These are phyloP conservation scores for Phrynocephalus versicolor DNA, from an alignment of 2,113 vertebrate genomes.

Conservation along the genomic window DNA sequence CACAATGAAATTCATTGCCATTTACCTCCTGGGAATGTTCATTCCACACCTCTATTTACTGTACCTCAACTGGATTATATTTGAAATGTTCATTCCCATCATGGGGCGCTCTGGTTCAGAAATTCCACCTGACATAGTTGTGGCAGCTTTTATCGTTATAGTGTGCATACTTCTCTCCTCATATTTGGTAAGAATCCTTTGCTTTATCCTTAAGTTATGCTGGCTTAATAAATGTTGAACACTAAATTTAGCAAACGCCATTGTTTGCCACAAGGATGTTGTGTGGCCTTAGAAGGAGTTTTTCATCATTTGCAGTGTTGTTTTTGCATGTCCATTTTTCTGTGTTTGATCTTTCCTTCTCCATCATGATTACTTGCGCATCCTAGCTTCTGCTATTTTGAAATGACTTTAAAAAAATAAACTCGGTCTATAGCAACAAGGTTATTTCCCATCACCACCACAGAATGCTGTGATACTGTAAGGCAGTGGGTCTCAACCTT, in stretches of 20 bases:
- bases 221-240: background rate
- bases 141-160: conserved; percentile 84
- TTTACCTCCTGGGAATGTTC: conserved; percentile 89
- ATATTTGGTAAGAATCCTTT: conserved; percentile 87
- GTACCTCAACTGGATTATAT: conserved; percentile 94
- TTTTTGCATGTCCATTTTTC: background rate
- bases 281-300: background rate
- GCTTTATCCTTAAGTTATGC: background rate
- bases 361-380: background rate
- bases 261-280: background rate
- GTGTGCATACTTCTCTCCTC: conserved; percentile 87
- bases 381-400: background rate
- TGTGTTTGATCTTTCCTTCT: background rate
- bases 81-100: conserved; percentile 96
- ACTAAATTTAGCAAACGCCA: background rate
- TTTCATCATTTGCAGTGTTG: too few relatives aligned
- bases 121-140: conserved; percentile 88
- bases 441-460: background rate
- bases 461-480: background rate
- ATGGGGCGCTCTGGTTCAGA: conserved; percentile 94
- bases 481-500: too few relatives aligned
- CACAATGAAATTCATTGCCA: conserved; percentile 80
- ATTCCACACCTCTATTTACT: conserved; percentile 89
- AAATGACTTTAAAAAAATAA: background rate
- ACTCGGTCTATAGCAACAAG: too few relatives aligned